Evolutionary conservation across 2,888 invertebrate genomes (phyloP).

Genomic region (Pyrrhosoma nymphula): DNA sequence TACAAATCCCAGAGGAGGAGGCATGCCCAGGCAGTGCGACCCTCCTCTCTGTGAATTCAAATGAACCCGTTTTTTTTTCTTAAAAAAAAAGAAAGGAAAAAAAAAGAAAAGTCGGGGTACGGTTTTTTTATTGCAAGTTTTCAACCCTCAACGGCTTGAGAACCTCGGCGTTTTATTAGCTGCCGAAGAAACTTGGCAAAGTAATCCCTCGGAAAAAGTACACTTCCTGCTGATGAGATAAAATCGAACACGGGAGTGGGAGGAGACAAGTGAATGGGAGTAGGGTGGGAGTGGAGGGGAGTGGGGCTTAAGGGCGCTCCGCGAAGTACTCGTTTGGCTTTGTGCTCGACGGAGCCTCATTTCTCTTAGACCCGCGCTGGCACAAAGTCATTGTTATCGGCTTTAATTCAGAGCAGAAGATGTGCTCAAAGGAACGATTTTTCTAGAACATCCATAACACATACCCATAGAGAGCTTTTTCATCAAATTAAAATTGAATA

Average conservation of each 20-base stretch:
- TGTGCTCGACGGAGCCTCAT: not conserved
- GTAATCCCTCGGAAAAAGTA: constrained; percentile 22
- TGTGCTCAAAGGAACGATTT: no score
- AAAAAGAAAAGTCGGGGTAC: not conserved
- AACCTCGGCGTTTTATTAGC: not conserved
- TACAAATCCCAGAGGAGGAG: not conserved
- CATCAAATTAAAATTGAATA: no score
- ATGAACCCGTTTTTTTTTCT: not conserved
- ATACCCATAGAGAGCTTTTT: no score
- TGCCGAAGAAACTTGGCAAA: constrained; percentile 11
- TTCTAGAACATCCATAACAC: no score
- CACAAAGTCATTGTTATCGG: not conserved
- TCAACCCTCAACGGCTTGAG: constrained; percentile 10
- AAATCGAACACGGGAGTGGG: constrained; percentile 1
- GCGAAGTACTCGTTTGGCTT: not conserved
- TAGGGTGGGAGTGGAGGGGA: not conserved
- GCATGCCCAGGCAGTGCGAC: not conserved
- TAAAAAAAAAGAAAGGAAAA: not conserved
- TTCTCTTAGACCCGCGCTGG: not conserved
- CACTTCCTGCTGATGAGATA: constrained; percentile 27
- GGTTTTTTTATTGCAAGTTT: not conserved
- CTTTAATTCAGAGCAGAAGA: not conserved
- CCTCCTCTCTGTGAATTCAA: not conserved
- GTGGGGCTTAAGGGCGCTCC: not conserved
- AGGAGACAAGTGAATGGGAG: not conserved